Evolutionary conservation across 2,797 vertebrate genomes (phyloP).

Genomic region (Otolemur crassicaudatus): DNA sequence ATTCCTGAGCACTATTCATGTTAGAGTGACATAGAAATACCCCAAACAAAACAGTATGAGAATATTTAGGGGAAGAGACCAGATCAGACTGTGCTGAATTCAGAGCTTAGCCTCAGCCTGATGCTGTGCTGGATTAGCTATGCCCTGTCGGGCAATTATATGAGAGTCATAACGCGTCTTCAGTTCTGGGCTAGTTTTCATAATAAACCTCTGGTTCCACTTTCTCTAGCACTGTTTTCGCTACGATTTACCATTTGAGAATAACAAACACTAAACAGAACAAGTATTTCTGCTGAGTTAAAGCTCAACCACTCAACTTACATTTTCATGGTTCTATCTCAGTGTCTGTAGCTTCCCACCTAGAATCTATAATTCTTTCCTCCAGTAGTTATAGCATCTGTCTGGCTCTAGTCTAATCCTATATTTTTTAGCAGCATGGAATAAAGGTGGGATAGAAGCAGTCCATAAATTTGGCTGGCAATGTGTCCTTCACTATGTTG

Average conservation of each 20-base stretch:
- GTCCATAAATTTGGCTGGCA: conserved; percentile 75
- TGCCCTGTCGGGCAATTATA: conserved; percentile 4
- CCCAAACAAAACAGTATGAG: conserved; percentile 54
- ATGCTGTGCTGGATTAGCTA: neutral
- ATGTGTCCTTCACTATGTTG: conserved; percentile 67
- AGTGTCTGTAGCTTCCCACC: conserved; percentile 47
- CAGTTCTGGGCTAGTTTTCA: conserved; percentile 50
- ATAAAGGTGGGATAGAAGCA: conserved; percentile 70
- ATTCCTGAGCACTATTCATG: conserved; percentile 59
- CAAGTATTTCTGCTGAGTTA: conserved; percentile 77
- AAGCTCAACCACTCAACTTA: conserved; percentile 44
- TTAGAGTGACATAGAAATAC: conserved; percentile 50
- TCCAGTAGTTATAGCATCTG: conserved; percentile 80
- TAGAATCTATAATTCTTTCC: conserved; percentile 76
- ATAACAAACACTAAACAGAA: conserved; percentile 73
- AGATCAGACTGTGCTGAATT: conserved; percentile 43
- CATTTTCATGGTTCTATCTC: conserved; percentile 70
- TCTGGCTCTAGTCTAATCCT: conserved; percentile 71
- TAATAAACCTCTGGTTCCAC: conserved; percentile 63
- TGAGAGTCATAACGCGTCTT: neutral
- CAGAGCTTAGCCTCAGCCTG: neutral
- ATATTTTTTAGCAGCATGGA: conserved; percentile 72
- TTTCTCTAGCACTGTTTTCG: conserved; percentile 55
- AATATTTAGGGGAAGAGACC: neutral
- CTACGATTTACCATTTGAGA: conserved; percentile 69